phyloP scores from a whole-genome alignment of 2,888 invertebrate genomes.

The Callinectes sapidus region DNA sequence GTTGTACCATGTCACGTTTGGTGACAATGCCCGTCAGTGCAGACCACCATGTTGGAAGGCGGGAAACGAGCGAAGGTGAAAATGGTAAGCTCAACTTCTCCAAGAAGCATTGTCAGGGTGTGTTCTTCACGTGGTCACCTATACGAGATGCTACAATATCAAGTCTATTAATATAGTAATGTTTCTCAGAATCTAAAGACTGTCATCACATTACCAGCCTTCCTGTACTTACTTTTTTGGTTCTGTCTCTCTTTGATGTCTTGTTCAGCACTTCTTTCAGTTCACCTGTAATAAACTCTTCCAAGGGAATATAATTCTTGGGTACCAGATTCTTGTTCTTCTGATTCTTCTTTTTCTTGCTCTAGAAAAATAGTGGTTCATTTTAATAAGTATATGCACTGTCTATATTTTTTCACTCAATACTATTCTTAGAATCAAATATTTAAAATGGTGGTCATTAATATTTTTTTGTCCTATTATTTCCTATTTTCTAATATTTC shows the following conservation, averaged over 20 bases:
- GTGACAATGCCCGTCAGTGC: too few species aligned
- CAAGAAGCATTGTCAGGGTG: too few species aligned
- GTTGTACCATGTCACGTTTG: too few species aligned
- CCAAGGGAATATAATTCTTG: conserved; percentile 29
- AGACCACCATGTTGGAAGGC: too few species aligned
- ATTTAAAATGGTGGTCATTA: background rate
- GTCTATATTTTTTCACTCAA: background rate
- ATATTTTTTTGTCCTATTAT: too few species aligned
- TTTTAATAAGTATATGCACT: background rate
- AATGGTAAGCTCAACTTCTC: too few species aligned
- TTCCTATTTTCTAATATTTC: too few species aligned
- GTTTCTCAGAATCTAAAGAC: too few species aligned
- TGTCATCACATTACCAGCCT: background rate
- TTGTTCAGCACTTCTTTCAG: conserved; percentile 22
- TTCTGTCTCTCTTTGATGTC: conserved; percentile 27
- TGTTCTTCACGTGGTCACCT: too few species aligned
- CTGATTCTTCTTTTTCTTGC: conserved; percentile 26
- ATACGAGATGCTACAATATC: too few species aligned
- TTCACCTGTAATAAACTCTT: conserved; percentile 39
- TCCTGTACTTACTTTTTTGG: conserved; percentile 16
- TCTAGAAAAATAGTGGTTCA: background rate
- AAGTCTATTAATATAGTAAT: too few species aligned
- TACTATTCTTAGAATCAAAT: background rate
- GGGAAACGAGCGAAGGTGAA: too few species aligned
- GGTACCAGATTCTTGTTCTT: background rate